Percentiles rank a stretch among this genome's conserved stretches.
Conservation (phyloP, 2,113 vertebrate species). For the Microcebus jonahi region DNA sequence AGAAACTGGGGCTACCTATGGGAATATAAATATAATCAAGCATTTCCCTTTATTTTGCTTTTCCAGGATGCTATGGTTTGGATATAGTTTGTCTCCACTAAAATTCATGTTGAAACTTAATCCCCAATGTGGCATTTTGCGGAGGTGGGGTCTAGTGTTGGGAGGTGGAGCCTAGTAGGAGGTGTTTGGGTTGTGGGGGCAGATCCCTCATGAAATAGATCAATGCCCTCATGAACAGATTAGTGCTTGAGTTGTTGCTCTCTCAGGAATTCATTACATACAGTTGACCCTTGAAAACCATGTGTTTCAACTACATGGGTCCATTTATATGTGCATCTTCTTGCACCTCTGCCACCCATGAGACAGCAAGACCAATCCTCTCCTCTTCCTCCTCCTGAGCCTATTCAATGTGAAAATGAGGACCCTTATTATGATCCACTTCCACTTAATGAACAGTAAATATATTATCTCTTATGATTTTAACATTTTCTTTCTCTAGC, state of each 20-base stretch:
- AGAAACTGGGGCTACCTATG: not conserved
- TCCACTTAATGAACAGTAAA: not conserved
- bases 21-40: not conserved
- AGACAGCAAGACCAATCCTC: not conserved
- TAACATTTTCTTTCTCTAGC: not conserved
- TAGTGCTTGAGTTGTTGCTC: not conserved
- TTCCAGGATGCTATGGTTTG: not conserved
- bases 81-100: not conserved
- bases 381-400: not conserved
- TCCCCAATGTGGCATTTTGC: not conserved
- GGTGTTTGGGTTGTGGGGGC: not conserved
- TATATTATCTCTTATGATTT: not conserved
- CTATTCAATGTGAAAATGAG: not conserved
- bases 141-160: not conserved
- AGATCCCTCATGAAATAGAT: not conserved
- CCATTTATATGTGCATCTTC: not conserved
- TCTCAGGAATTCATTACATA: not conserved
- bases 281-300: not conserved
- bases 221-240: not conserved
- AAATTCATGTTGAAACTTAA: not conserved
- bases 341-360: not conserved
- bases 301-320: not conserved
- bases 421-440: not conserved
- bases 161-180: not conserved
- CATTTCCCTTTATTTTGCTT: conserved; percentile 18